Evolutionary conservation across 1,140 invertebrate genomes (phyloP).

Genomic region (Microplitis mediator): DNA sequence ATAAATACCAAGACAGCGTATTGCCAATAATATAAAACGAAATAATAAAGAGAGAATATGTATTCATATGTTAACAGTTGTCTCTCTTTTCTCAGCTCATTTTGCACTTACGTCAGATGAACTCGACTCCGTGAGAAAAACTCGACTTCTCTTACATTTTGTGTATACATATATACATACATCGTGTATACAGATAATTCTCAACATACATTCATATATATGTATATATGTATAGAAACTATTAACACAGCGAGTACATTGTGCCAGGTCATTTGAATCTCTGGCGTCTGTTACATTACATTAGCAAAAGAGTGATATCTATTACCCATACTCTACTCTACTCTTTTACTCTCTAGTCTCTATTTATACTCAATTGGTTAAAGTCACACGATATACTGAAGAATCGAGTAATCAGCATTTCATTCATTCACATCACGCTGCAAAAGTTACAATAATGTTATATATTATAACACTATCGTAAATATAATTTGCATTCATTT

Average conservation of each 20-base stretch:
- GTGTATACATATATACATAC: slow-evolving; percentile 3
- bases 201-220: background rate
- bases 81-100: background rate
- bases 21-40: background rate
- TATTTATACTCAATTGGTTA: background rate
- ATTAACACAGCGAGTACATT: background rate
- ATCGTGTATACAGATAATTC: background rate
- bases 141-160: slow-evolving; percentile 7
- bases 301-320: background rate
- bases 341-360: background rate
- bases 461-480: background rate
- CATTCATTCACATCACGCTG: background rate
- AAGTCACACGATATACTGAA: background rate
- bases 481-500: too few relatives aligned
- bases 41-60: background rate
- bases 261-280: background rate
- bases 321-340: background rate
- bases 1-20: background rate
- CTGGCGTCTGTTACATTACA: background rate
- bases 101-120: slow-evolving; percentile 26
- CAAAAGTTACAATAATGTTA: background rate
- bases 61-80: background rate
- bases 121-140: slow-evolving; percentile 33
- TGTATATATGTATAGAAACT: background rate
- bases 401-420: background rate